Conservation (phyloP, 2,113 vertebrate species). For the Trichechus manatus region DNA sequence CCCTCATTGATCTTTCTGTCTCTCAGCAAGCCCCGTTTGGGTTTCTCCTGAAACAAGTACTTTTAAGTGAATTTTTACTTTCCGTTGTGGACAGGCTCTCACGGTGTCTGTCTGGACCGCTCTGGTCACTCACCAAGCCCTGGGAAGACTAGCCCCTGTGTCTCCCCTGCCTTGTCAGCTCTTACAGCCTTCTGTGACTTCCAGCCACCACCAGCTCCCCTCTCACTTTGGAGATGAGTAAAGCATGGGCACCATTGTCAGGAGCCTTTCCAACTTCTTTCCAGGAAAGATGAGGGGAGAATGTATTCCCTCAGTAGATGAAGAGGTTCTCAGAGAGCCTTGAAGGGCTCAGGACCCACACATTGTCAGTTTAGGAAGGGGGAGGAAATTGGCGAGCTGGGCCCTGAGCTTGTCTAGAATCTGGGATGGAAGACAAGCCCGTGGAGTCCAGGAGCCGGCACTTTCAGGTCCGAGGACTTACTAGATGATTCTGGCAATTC, state of each 20-base stretch:
- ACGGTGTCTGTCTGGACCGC: not conserved
- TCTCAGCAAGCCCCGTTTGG: constrained; percentile 12
- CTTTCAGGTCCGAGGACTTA: not conserved
- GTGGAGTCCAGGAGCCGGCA: not conserved
- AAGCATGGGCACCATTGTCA: not conserved
- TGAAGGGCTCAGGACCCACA: no score
- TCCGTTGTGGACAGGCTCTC: constrained; percentile 60
- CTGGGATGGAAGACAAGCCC: not conserved
- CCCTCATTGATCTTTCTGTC: constrained; percentile 60
- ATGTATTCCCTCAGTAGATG: not conserved
- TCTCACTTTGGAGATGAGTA: not conserved
- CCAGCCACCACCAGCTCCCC: fast-evolving
- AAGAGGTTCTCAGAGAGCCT: not conserved
- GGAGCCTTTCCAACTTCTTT: not conserved
- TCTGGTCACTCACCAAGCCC: not conserved
- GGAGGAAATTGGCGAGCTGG: not conserved
- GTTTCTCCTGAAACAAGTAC: constrained; percentile 71
- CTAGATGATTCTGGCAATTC: not conserved
- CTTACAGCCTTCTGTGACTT: not conserved
- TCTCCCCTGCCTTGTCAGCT: not conserved
- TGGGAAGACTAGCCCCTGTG: not conserved
- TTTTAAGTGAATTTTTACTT: constrained; percentile 71
- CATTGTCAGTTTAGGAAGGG: not conserved
- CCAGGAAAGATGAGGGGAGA: not conserved
- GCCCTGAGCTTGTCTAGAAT: not conserved